These are phyloP conservation scores for Euzophera pinguis DNA, from an alignment of 2,888 invertebrate genomes.

Conservation along the genomic window DNA sequence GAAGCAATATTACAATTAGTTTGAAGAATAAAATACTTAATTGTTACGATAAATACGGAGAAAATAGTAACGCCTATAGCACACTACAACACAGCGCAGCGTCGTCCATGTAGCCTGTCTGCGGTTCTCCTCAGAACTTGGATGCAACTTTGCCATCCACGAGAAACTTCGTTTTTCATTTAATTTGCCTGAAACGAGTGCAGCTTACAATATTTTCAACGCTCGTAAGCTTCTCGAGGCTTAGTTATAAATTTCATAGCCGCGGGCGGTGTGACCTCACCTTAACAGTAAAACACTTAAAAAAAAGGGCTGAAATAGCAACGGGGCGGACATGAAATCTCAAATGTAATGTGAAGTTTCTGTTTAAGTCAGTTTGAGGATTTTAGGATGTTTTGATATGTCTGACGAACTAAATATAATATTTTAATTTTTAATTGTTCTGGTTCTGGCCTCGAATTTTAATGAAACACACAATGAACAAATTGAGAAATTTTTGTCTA, in stretches of 20 bases:
- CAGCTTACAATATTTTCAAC: slow-evolving; percentile 76
- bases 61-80: background rate
- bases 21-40: too few species aligned
- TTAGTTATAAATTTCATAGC: slow-evolving; percentile 71
- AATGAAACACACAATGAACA: too few species aligned
- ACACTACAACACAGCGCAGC: slow-evolving; percentile 27
- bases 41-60: too few species aligned
- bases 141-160: slow-evolving; percentile 69
- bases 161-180: slow-evolving; percentile 76
- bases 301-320: slow-evolving; percentile 7
- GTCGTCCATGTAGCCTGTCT: slow-evolving; percentile 30
- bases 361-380: background rate
- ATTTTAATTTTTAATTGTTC: too few species aligned
- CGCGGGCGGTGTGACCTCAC: slow-evolving; percentile 25
- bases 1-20: too few species aligned
- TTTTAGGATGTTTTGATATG: background rate
- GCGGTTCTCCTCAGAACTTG: slow-evolving; percentile 58
- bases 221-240: slow-evolving; percentile 64
- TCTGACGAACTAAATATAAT: too few species aligned
- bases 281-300: slow-evolving; percentile 20
- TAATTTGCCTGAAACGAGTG: slow-evolving; percentile 75
- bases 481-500: too few species aligned
- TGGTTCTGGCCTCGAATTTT: too few species aligned
- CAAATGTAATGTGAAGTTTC: slow-evolving; percentile 1
- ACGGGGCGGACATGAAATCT: slow-evolving; percentile 4